phyloP scores from a whole-genome alignment of 2,888 invertebrate genomes.

The Eubasilissa splendida region DNA sequence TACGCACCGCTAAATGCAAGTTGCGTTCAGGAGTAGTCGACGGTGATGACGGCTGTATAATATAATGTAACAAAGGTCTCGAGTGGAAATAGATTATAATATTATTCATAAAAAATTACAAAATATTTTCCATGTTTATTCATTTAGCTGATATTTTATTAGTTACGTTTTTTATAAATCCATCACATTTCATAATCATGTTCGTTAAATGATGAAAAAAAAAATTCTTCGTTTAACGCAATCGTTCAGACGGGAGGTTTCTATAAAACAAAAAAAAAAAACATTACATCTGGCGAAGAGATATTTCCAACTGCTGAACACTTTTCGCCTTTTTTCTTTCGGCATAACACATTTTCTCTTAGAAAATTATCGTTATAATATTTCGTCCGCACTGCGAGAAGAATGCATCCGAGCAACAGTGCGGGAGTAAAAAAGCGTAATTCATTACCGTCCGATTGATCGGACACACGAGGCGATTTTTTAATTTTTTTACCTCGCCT shows the following conservation, averaged over 20 bases:
- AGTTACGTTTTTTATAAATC: no score
- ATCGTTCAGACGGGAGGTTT: background rate
- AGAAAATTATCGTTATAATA: slow-evolving; percentile 10
- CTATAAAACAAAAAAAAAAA: no score
- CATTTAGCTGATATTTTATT: background rate
- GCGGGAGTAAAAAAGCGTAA: background rate
- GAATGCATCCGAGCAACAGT: background rate
- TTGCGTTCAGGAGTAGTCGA: no score
- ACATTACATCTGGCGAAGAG: no score
- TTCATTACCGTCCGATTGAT: background rate
- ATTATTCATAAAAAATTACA: no score
- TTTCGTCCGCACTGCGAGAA: background rate
- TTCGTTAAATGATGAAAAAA: background rate
- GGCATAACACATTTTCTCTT: background rate
- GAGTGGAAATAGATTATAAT: no score
- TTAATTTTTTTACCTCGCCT: no score
- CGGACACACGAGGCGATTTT: background rate
- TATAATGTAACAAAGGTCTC: no score
- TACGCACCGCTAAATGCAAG: no score
- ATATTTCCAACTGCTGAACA: background rate
- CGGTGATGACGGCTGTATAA: no score
- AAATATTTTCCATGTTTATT: background rate
- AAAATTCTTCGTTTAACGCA: background rate
- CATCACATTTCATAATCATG: no score
- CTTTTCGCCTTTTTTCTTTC: slow-evolving; percentile 14